Evolutionary conservation across 2,797 vertebrate species (phyloP).

Genomic region (Nyctibius grandis): DNA sequence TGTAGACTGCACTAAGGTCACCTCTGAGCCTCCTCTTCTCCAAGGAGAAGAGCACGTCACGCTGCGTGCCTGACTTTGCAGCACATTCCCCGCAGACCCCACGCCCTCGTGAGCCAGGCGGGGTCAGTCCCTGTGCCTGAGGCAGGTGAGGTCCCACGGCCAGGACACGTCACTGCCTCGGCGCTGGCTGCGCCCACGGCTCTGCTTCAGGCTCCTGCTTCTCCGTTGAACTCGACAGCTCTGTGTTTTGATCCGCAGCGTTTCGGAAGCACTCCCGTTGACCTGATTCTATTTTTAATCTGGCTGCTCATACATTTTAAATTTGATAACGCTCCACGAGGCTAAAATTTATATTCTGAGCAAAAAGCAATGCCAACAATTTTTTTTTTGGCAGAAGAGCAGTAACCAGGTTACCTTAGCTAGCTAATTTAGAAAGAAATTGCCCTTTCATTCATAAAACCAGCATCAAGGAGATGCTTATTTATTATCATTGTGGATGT

Average conservation of each 20-base stretch:
- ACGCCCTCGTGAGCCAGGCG: not conserved
- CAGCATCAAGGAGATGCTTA: not conserved
- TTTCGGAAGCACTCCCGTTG: not conserved
- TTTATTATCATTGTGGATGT: not conserved
- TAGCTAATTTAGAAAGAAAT: not conserved
- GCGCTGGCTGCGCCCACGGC: not conserved
- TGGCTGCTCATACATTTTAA: not conserved
- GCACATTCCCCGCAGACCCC: not conserved
- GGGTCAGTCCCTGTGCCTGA: not conserved
- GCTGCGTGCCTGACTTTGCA: not conserved
- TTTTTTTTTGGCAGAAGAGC: not conserved
- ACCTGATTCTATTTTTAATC: conserved; percentile 23
- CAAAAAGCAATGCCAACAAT: not conserved
- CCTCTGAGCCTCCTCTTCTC: too few species aligned
- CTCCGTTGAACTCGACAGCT: not conserved
- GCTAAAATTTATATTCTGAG: not conserved
- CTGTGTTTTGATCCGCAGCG: not conserved
- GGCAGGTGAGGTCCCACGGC: not conserved
- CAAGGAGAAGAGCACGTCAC: too few species aligned
- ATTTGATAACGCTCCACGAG: not conserved
- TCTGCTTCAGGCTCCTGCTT: too few species aligned
- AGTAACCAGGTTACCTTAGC: not conserved
- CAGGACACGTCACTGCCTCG: accelerated
- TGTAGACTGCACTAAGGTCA: too few species aligned
- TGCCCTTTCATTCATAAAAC: not conserved